Evolutionary conservation across 2,888 invertebrate genomes (phyloP).

Genomic region (Sceliomorpha sp.): DNA sequence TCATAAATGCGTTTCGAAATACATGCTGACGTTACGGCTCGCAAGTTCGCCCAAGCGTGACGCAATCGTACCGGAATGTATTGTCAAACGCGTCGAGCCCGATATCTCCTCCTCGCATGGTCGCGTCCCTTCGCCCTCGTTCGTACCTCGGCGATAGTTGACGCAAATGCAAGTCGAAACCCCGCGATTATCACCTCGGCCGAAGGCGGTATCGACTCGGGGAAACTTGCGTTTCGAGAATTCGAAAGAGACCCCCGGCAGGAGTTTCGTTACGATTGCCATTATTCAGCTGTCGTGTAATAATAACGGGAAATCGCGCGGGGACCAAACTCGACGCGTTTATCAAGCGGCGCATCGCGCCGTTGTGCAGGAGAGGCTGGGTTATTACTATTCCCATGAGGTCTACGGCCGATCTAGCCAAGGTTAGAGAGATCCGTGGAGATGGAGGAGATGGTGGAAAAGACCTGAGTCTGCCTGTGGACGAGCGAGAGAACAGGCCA

Average conservation of each 20-base stretch:
- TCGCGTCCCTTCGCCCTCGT: conserved; percentile 11
- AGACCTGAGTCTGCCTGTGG: conserved; percentile 1
- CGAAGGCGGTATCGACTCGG: too few species aligned
- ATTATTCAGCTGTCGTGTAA: conserved; percentile 18
- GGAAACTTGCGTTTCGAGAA: too few species aligned
- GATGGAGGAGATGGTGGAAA: conserved; percentile 9
- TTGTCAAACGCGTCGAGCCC: conserved; percentile 63
- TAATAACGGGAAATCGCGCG: conserved; percentile 8
- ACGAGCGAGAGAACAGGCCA: conserved; percentile 5
- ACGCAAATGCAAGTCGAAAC: too few species aligned
- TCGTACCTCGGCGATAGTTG: too few species aligned
- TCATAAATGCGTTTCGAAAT: conserved; percentile 29
- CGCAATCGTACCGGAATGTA: conserved; percentile 68
- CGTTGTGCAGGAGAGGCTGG: conserved; percentile 1
- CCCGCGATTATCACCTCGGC: too few species aligned
- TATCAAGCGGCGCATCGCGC: conserved; percentile 3
- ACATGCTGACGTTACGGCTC: conserved; percentile 53
- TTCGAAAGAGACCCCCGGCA: too few species aligned
- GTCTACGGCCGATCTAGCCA: conserved; percentile 5
- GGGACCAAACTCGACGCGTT: not conserved
- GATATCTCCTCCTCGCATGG: conserved; percentile 55
- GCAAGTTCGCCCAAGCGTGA: conserved; percentile 60
- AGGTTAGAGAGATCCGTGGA: too few species aligned
- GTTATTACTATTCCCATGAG: conserved; percentile 4
- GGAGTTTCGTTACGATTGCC: conserved; percentile 1